Evolutionary conservation across 2,888 invertebrate genomes (phyloP).

Genomic region (Priocnemis perturbator): DNA sequence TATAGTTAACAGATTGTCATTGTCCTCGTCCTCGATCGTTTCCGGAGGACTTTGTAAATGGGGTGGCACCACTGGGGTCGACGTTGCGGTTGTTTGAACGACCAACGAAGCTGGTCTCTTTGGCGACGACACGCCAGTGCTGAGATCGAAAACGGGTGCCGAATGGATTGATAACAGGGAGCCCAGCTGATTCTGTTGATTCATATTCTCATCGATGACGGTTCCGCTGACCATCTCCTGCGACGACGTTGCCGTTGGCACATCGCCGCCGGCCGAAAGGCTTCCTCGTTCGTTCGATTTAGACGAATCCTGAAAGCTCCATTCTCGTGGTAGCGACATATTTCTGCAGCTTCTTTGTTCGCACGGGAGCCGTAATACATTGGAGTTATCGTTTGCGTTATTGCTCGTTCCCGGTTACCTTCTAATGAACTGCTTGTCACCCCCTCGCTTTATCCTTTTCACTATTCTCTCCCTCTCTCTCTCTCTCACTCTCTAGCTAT

Average conservation of each 20-base stretch:
- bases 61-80: constrained; percentile 74
- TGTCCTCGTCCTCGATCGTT: constrained; percentile 80
- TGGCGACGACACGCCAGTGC: constrained; percentile 59
- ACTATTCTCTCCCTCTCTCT: not conserved
- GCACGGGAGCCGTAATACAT: constrained; percentile 73
- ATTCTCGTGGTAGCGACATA: constrained; percentile 81
- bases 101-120: constrained; percentile 76
- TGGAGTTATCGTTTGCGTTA: constrained; percentile 65
- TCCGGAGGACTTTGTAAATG: constrained; percentile 74
- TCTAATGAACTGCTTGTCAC: constrained; percentile 17
- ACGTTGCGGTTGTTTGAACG: constrained; percentile 74
- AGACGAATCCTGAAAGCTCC: constrained; percentile 79
- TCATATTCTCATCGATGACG: constrained; percentile 71
- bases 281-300: constrained; percentile 56
- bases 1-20: constrained; percentile 84
- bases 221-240: constrained; percentile 67
- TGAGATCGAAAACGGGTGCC: constrained; percentile 77
- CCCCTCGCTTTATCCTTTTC: constrained; percentile 4
- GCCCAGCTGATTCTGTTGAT: constrained; percentile 77
- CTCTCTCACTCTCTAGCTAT: not conserved
- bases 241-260: constrained; percentile 61
- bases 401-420: constrained; percentile 34
- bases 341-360: constrained; percentile 58
- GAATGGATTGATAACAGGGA: constrained; percentile 83
- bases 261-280: constrained; percentile 45